Evolutionary conservation across 2,888 invertebrate species (phyloP), one percentile per base, ranked within the genome.

Genomic region (Scaptomyza cyrtandrae): DNA sequence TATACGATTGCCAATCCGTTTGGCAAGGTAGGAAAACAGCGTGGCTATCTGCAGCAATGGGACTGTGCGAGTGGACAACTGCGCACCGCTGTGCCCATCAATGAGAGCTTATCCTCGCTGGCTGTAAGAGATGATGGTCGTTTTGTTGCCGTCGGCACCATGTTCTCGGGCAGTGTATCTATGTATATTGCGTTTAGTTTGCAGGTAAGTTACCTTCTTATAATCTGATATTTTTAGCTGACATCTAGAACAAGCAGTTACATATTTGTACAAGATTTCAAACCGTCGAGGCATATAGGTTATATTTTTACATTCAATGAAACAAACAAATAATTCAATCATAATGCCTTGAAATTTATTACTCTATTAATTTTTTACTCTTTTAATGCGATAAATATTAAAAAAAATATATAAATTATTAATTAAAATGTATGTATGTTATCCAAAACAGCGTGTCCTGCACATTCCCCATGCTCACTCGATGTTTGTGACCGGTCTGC

Each of bases 401-500:
- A 19, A 19, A 19, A 19, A 19, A 19, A 19, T n/a, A 19, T 19
- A 1, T 19, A 19, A 19, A 2, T 19, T 19, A 2, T 19, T 10
- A 35, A 10, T 10, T 3, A 13, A 35, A 79, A 75, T 54, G 1
- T 0, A 24, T 33, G n/a, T n/a, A 45, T n/a, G n/a, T 35, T 35
- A 1, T 6, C 13, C 13, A n/a, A 92, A 5, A 5, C 93, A 97
- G 96, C 95, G 95, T 86, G 95, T 97, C 73, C 94, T 98, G 85
- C 95, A 96, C 92, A 95, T 98, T 90, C 93, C 94, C 76, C 94
- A 95, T 89, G 97, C 97, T 71, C 99, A 99, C 94, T 96, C 96
- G 89, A 98, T 98, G 95, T 99, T 99, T 93, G 97, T 99, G 73
- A 99, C 99, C 55, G 98, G 98, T 11, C 93, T 99, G 80, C 96